phyloP scores from a whole-genome alignment of 2,797 vertebrate species.

The Siniperca scherzeri region DNA sequence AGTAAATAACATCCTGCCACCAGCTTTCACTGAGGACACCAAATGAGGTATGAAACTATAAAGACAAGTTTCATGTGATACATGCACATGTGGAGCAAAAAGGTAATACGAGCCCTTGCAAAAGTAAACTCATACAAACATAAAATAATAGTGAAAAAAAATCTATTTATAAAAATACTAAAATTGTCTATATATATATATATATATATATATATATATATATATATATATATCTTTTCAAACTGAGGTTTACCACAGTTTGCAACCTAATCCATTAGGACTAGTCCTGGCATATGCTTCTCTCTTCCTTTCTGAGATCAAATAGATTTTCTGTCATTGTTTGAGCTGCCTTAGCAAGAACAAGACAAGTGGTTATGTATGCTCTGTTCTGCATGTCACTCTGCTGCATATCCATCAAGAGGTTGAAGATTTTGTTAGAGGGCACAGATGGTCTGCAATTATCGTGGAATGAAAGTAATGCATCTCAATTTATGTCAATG shows the following conservation, averaged over 20 bases:
- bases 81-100: conserved; percentile 1
- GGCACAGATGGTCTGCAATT: conserved; percentile 83
- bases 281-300: conserved; percentile 53
- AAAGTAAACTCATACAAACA: not conserved
- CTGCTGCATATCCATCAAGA: conserved; percentile 77
- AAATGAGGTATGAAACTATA: conserved; percentile 20
- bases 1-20: conserved; percentile 30
- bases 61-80: not conserved
- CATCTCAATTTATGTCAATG: conserved; percentile 80
- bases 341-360: conserved; percentile 64
- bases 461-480: conserved; percentile 79
- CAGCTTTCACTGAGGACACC: conserved; percentile 22
- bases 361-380: conserved; percentile 73
- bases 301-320: conserved; percentile 60
- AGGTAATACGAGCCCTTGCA: not conserved
- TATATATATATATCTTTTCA: not conserved
- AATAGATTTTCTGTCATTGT: conserved; percentile 80
- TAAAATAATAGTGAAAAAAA: not conserved
- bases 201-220: too few relatives aligned
- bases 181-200: too few relatives aligned
- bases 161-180: not conserved
- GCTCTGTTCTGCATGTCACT: conserved; percentile 68
- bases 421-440: conserved; percentile 74
- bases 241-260: conserved; percentile 39
- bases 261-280: conserved; percentile 63